Base-by-base conservation (phyloP, 2,113 vertebrate species). In the Rhodinocichla rosea region DNA sequence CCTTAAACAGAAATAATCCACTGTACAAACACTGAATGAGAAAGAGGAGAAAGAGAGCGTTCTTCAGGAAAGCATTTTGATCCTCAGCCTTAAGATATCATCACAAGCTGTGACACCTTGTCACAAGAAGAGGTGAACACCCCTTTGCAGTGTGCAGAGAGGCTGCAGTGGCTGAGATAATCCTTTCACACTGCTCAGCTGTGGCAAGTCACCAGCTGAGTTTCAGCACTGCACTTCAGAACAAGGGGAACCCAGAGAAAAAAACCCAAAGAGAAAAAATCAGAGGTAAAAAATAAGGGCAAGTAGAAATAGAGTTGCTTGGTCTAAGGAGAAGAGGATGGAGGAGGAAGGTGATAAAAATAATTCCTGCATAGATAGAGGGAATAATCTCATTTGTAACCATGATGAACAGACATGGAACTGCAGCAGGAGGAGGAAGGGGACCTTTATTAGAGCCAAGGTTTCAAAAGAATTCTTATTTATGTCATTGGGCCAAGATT, bases 31-130 rank as follows among this genome's bases (percentile, higher is more conserved):
- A 81, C 20, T 18, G 45, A 53, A 71, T 22, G 45, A 60, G 68
- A 76, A 93, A 78, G 56, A 23, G 23, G 27, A n/a, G 80, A 52
- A n/a, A 2, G 37, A 81, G 27, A 52, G 47, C 35, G 64, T 37
- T 92, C n/a, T 50, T 67, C 33, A 70, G 83, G 47, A 73, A 73
- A 83, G 42, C 19, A 44, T 83, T 75, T 92, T 90, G 70, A 93
- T 82, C 47, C 2, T 2, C 78, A 93, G 88, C 42, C 35, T 57
- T 64, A 35, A 39, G 65, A 59, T 68, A 78, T 0, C 18, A 60
- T 42, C 92, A 53, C 0, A 2, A 75, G 64, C 87, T 65, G 73
- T 81, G 81, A 57, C 59, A 87, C 65, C 74, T 33, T 69, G 60
- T 62, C 52, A 70, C n/a, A n/a, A 14, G 40, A 37, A 68, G 44